Evolutionary conservation across 2,113 vertebrate genomes (phyloP).

Genomic region (Oplegnathus fasciatus): DNA sequence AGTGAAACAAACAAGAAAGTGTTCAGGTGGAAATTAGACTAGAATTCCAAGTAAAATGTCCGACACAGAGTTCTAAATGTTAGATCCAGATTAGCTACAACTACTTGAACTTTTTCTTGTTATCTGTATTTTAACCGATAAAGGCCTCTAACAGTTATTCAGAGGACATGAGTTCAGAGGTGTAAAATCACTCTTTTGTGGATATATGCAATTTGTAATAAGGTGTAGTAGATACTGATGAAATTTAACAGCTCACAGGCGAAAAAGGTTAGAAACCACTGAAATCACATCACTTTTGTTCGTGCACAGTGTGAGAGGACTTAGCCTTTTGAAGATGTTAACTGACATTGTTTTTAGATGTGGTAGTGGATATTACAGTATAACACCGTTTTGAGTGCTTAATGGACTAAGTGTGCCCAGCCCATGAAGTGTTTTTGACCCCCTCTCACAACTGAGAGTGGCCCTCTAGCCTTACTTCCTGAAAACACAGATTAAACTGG

Average conservation of each 20-base stretch:
- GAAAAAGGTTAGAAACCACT: neutral
- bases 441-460: neutral
- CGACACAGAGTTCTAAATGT: neutral
- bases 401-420: neutral
- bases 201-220: neutral
- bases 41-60: neutral
- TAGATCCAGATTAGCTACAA: neutral
- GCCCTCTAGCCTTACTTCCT: neutral
- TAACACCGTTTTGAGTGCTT: neutral
- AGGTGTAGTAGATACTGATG: neutral
- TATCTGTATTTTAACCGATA: neutral
- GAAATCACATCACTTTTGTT: neutral
- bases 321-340: neutral
- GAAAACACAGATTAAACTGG: neutral
- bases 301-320: neutral
- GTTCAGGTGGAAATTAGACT: neutral
- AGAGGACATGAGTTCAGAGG: neutral
- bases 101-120: neutral
- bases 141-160: no score
- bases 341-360: neutral
- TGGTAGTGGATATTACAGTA: neutral
- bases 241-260: neutral
- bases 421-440: neutral
- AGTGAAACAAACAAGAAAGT: neutral
- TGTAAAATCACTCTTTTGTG: no score